A percentile compares a stretch with the other conserved stretches of the same genome.
phyloP scores from a whole-genome alignment of 2,888 invertebrate species.

The Dicycla oo region DNA sequence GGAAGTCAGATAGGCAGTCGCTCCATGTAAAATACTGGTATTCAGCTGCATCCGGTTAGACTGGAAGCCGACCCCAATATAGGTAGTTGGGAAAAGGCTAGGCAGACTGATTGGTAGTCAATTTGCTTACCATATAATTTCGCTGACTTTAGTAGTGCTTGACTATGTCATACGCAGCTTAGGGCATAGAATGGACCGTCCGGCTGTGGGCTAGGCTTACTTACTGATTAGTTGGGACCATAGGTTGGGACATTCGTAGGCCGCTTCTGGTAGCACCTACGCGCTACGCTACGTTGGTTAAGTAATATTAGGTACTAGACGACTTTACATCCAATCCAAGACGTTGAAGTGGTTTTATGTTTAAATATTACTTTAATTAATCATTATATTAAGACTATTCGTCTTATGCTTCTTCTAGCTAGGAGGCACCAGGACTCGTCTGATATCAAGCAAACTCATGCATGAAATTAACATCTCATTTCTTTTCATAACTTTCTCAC shows the following conservation, averaged over 20 bases:
- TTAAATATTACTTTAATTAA: background rate
- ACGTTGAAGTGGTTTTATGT: background rate
- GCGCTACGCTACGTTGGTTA: background rate
- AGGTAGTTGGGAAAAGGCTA: no score
- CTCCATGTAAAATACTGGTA: no score
- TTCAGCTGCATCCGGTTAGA: no score
- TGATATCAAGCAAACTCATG: background rate
- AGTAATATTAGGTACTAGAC: background rate
- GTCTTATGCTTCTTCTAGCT: background rate
- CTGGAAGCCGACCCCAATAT: no score
- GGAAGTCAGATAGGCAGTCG: no score
- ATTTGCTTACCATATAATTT: background rate
- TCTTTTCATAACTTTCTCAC: background rate
- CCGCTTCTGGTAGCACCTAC: background rate
- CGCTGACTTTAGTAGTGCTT: background rate
- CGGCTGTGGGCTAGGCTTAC: background rate
- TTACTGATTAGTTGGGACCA: background rate
- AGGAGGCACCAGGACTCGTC: background rate
- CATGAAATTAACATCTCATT: conserved; percentile 5
- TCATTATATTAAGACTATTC: background rate
- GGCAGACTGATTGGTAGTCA: no score
- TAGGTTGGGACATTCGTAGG: conserved; percentile 1
- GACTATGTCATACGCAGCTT: background rate
- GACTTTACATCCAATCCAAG: conserved; percentile 18
- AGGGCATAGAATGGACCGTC: background rate